Evolutionary conservation across 2,888 invertebrate species (phyloP), one percentile per base, ranked within the genome.

Genomic region (Scaptomyza polygonia): DNA sequence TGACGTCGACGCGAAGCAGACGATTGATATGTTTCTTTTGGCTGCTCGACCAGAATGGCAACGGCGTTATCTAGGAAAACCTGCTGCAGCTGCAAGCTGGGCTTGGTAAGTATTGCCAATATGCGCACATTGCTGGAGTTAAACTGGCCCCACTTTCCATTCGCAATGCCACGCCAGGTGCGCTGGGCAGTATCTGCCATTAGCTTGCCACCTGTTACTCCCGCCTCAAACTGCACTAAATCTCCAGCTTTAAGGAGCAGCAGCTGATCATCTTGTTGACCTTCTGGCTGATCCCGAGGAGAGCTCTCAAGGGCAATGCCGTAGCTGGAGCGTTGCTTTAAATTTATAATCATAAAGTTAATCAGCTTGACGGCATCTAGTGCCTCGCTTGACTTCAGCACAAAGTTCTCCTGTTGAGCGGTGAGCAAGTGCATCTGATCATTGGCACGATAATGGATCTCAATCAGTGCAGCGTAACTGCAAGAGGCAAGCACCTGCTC

Each of bases 401-500:
- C 94, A 91, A 97, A 98, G 91, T 98, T 97, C 90, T 98, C 97
- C 76, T 96, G 95, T 78, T 96, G 95, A 43, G 98, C 95, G 0
- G 98, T 98, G 55, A 94, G 94, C 44, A 98, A 93, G 25, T 95
- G 95, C 77, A 98, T 92, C 85, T 93, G 94, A 66, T 95, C 95
- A 5, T 95, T 88, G 68, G 92, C 92, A 30, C 67, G 61, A 1
- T 63, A 36, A 0, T 78, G 93, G 51, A 97, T 95, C 55, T 95
- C 95, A 0, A 95, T 94, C 18, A 98, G 95, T 93, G 98, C 98
- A 5, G 96, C 94, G 92, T 96, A 99, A 7, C 96, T 95, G 79
- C 96, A 92, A 93, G 98, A 98, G 39, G 97, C 92, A 44, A 98
- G 93, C 72, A 98, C 96, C 90, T 96, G 96, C 91, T 98, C 98